These are phyloP conservation scores for Oophaga pumilio DNA, from an alignment of 2,113 vertebrate species.

Conservation along the genomic window DNA sequence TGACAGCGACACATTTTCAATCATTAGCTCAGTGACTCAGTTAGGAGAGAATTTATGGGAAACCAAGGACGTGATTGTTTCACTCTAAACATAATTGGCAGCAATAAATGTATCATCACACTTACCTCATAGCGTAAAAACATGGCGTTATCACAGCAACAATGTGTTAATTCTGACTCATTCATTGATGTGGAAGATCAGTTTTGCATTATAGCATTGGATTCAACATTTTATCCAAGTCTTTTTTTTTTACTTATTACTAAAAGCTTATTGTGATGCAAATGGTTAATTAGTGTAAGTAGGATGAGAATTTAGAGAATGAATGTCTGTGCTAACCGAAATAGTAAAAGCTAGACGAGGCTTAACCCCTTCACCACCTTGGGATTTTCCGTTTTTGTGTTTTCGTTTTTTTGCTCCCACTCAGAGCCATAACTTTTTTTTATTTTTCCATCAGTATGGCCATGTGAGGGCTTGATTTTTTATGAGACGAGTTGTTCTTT, in stretches of 20 bases:
- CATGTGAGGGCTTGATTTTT: no score
- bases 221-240: not conserved
- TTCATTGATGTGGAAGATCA: not conserved
- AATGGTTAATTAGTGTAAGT: no score
- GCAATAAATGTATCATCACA: not conserved
- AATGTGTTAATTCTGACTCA: not conserved
- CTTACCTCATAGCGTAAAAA: not conserved
- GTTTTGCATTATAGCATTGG: not conserved
- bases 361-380: no score
- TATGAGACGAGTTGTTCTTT: no score
- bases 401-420: no score
- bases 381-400: no score
- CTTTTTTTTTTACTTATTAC: no score
- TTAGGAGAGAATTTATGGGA: not conserved
- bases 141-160: not conserved
- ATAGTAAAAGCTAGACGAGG: no score
- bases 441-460: no score
- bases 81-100: not conserved
- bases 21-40: slow-evolving; percentile 22
- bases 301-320: no score
- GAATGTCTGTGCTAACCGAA: no score
- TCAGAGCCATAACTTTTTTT: no score
- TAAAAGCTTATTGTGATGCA: not conserved
- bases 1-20: not conserved
- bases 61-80: not conserved